Conservation (phyloP, 2,113 vertebrate genomes). For the Mirza zaza region DNA sequence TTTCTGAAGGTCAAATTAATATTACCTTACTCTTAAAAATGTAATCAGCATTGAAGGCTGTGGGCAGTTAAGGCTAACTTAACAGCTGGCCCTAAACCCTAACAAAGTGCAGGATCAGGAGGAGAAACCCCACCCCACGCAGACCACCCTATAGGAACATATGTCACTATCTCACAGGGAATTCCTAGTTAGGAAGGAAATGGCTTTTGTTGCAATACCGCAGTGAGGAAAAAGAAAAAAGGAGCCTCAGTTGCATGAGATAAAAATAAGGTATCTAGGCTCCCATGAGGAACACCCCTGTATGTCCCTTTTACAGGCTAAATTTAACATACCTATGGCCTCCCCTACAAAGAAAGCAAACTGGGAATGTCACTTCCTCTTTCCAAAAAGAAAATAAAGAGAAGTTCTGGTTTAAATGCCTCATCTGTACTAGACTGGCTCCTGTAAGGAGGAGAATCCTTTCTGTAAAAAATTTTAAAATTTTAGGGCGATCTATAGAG, state of each 20-base stretch:
- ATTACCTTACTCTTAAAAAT: conserved; percentile 28
- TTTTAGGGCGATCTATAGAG: conserved; percentile 16
- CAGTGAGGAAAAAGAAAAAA: conserved; percentile 36
- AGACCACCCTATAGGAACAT: background rate
- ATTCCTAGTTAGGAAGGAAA: background rate
- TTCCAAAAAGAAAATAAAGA: background rate
- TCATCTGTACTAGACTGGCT: background rate
- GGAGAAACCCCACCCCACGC: background rate
- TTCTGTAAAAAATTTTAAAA: background rate
- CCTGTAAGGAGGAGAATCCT: background rate
- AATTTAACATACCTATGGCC: conserved; percentile 60
- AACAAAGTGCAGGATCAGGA: background rate
- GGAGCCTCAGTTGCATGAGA: background rate
- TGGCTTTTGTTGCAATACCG: conserved; percentile 19
- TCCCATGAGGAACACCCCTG: conserved; percentile 41
- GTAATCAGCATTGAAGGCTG: background rate
- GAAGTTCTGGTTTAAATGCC: conserved; percentile 45
- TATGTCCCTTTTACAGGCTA: conserved; percentile 46
- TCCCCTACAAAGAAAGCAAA: conserved; percentile 28
- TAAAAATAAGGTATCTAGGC: conserved; percentile 46
- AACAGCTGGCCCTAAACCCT: background rate
- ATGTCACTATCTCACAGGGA: background rate
- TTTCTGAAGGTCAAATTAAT: conserved; percentile 67
- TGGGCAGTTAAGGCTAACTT: background rate
- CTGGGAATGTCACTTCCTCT: background rate